Evolutionary conservation across 2,113 vertebrate genomes (phyloP), one percentile per base, ranked within the genome.

Genomic region (Myiozetetes cayanensis): DNA sequence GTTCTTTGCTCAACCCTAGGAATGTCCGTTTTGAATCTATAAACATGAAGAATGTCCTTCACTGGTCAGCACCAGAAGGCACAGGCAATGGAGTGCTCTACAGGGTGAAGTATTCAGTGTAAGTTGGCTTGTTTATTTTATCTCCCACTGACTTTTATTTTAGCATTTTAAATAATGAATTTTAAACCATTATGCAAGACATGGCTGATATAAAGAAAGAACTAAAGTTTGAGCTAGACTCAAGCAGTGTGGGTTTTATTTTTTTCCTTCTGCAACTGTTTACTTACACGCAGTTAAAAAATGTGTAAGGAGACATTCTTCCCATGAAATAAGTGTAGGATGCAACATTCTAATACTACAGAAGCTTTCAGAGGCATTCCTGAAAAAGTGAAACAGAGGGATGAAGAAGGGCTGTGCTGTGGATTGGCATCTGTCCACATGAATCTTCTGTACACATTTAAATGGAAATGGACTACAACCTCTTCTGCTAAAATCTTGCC

Each of bases 21-120:
- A 97, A 98, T 85, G 97, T 99, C 65, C 94, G 2, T 74, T 99
- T 99, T 96, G 94, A 96, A 37, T 99, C 99, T 20, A 11, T 97
- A 85, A 99, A 99, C 89, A 97, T 99, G 96, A 98, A 96, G 96
- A 99, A 99, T 86, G 39, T 98, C 19, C 96, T 99, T 47, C 97
- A 96, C 2, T 99, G 99, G 99, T 93, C 75, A 55, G 97, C 98
- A 49, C 98, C 98, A 72, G 93, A 97, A 28, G 82, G 88, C 53
- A 93, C 97, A 6, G 93, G 59, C 20, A 55, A 66, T 7, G 96
- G 94, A 75, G 97, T 98, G 7, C 86, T 78, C 63, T 99, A 98
- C 61, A 98, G 90, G 3, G 98, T 99, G 89, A 97, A 99, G 84
- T 99, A 99, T 88, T 97, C 98, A 70, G 98, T 99, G 99, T 99